Evolutionary conservation across 2,113 vertebrate genomes (phyloP).

Genomic region (Marmota flaviventris): DNA sequence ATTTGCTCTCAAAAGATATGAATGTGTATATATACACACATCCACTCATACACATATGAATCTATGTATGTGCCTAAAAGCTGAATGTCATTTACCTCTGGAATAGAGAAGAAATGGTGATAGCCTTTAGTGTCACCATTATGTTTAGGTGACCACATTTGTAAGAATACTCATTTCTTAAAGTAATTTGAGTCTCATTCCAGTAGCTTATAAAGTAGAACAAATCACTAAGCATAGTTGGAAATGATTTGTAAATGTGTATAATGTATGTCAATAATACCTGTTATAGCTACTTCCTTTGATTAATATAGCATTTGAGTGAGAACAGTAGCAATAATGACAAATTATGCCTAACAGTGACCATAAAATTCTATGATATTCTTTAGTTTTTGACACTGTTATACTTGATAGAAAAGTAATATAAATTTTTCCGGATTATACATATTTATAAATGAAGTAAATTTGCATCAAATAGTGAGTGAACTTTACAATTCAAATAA

Average conservation of each 20-base stretch:
- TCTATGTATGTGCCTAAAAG: neutral
- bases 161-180: constrained; percentile 8
- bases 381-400: neutral
- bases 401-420: constrained; percentile 36
- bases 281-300: neutral
- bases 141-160: neutral
- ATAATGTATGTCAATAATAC: neutral
- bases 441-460: constrained; percentile 50
- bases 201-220: constrained; percentile 11
- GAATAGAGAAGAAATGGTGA: neutral
- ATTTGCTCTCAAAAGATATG: neutral
- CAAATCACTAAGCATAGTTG: neutral
- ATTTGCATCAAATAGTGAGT: constrained; percentile 53
- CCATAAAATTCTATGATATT: constrained; percentile 1
- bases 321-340: neutral
- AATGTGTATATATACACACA: fast-evolving
- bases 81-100: neutral
- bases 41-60: neutral
- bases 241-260: constrained; percentile 42
- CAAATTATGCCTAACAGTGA: neutral
- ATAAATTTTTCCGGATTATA: neutral
- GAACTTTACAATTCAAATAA: constrained; percentile 54
- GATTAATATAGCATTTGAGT: neutral
- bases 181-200: neutral
- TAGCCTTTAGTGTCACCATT: neutral